Evolutionary conservation across 2,797 vertebrate genomes (phyloP), one percentile per base, ranked within the genome.

Genomic region (Jordanella pulchra): DNA sequence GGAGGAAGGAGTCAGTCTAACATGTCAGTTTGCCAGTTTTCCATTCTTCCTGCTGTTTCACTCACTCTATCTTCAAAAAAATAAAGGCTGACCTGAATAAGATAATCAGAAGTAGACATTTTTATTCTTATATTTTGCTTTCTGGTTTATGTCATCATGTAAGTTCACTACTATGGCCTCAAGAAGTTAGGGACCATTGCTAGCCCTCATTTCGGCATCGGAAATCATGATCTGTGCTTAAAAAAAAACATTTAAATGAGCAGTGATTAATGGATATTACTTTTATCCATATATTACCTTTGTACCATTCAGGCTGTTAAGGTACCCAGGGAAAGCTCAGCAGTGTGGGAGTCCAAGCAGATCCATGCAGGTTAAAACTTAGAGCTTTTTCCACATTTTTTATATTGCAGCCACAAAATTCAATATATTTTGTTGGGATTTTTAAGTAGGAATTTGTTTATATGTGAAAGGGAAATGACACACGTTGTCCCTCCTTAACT

Each of bases 1-100:
- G 65, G 47, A 71, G 67, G 71, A 56, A 65, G 42, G 70, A 63
- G 7, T 39, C 35, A 21, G 12, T 61, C 58, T 39, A 23, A 23
- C 35, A n/a, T 61, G 42, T 73, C 56, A n/a, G 42, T 72, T 79
- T 86, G 79, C 78, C 78, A 76, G 75, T 72, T 35, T 66, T 82
- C 77, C 66, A n/a, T 47, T 78, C 66, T 65, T 72, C 65, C 23
- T 28, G 64, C 54, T 80, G 69, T 32, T 47, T 81, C 35, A 39
- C 82, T 63, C 60, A 14, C 32, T 39, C 58, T 23, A 1, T 21
- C 32, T 23, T 63, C 14, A 14, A 63, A n/a, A 55, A n/a, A 42
- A 42, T 42, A 42, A 3, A 72, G 68, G 73, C 74, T 75, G 75
- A 69, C 74, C 72, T 70, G 58, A 61, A 67, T 69, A 77, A 71